These are phyloP conservation scores for Bufotes viridis DNA, from an alignment of 2,797 vertebrate genomes.

Conservation along the genomic window DNA sequence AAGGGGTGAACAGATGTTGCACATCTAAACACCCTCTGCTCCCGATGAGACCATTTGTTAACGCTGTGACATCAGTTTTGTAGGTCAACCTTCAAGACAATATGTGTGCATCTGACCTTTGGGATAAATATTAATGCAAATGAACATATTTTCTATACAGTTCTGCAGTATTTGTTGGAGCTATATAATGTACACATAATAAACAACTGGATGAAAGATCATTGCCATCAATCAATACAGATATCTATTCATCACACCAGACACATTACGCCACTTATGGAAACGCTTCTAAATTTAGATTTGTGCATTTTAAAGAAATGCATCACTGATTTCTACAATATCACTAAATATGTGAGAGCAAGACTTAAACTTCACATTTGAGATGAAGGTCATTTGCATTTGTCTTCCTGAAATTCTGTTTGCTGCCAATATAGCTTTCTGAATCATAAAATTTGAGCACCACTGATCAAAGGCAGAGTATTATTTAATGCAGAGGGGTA, in stretches of 20 bases:
- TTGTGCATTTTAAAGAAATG: conserved; percentile 14
- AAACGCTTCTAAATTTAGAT: neutral
- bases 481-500: conserved; percentile 52
- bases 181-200: neutral
- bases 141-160: neutral
- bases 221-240: neutral
- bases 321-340: conserved; percentile 26
- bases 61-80: neutral
- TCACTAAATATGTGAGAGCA: conserved; percentile 10
- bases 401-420: conserved; percentile 43
- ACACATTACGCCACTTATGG: neutral
- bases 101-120: neutral
- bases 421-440: conserved; percentile 44
- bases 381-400: conserved; percentile 54
- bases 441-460: conserved; percentile 57
- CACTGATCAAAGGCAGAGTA: conserved; percentile 53
- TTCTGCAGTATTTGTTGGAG: neutral
- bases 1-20: neutral
- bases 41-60: neutral
- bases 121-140: neutral
- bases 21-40: neutral
- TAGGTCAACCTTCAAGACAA: neutral
- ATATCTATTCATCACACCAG: neutral
- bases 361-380: conserved; percentile 31
- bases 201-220: neutral